Conservation (phyloP, 2,797 vertebrate species). For the Coregonus sp. region DNA sequence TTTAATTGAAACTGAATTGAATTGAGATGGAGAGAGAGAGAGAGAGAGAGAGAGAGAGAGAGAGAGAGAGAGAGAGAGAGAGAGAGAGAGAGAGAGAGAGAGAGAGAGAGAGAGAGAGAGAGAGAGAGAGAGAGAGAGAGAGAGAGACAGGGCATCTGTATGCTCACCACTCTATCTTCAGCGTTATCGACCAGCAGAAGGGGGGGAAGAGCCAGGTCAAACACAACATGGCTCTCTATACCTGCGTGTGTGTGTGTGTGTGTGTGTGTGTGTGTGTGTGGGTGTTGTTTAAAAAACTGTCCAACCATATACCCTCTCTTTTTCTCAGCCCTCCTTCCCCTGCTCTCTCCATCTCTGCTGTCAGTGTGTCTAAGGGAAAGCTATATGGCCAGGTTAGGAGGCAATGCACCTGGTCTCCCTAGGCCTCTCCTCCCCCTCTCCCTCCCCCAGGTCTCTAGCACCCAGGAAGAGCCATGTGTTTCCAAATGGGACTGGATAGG, state of each 20-base stretch:
- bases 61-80: no score
- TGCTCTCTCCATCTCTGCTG: background rate
- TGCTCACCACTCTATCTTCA: slow-evolving; percentile 9
- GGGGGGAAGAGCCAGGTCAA: background rate
- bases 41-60: slow-evolving; percentile 15
- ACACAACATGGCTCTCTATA: no score
- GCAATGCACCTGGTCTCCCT: slow-evolving; percentile 29
- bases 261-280: no score
- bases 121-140: background rate
- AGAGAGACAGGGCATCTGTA: background rate
- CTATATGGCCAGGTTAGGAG: slow-evolving; percentile 31
- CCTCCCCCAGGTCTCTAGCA: slow-evolving; percentile 46
- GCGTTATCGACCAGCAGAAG: slow-evolving; percentile 20
- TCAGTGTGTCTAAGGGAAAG: background rate
- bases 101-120: background rate
- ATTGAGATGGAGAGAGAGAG: slow-evolving; percentile 6
- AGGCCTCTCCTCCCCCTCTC: slow-evolving; percentile 7
- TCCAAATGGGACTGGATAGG: slow-evolving; percentile 82
- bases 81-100: no score
- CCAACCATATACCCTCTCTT: background rate
- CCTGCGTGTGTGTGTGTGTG: no score
- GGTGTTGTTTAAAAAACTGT: background rate
- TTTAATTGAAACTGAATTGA: no score
- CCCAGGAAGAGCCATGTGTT: slow-evolving; percentile 80
- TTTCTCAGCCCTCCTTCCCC: background rate